These are phyloP conservation scores for Ganaspis sp. DNA, from an alignment of 1,140 invertebrate genomes.

Conservation along the genomic window DNA sequence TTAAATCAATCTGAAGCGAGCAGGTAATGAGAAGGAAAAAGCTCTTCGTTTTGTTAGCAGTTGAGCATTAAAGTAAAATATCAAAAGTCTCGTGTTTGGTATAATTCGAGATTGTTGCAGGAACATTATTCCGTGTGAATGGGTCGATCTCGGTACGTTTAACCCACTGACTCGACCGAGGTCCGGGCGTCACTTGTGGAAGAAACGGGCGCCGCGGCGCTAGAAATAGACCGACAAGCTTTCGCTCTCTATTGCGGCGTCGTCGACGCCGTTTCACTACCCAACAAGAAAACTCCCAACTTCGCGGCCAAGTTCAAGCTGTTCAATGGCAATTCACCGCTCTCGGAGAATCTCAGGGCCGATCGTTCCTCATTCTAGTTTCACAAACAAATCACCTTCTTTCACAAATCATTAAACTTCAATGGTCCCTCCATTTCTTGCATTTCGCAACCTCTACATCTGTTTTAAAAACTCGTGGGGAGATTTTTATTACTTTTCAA, in stretches of 20 bases:
- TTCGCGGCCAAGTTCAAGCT: constrained; percentile 74
- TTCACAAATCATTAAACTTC: background rate
- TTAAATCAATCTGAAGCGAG: background rate
- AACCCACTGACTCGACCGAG: constrained; percentile 66
- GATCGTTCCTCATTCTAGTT: background rate
- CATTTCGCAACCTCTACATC: too few species aligned
- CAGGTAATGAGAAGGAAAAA: background rate
- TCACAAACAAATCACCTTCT: constrained; percentile 1
- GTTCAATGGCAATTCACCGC: constrained; percentile 46
- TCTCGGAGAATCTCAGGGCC: background rate
- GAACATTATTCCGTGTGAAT: constrained; percentile 30
- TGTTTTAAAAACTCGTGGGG: too few species aligned
- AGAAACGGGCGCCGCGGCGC: constrained; percentile 66
- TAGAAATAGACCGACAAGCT: constrained; percentile 72
- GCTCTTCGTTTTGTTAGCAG: background rate
- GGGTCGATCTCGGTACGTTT: constrained; percentile 58
- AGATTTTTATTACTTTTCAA: too few species aligned
- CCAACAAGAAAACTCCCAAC: constrained; percentile 70
- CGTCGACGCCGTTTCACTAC: constrained; percentile 59
- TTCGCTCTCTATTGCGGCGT: constrained; percentile 66
- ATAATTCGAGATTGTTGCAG: background rate
- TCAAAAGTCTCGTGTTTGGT: background rate
- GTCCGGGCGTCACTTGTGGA: constrained; percentile 57
- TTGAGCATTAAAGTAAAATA: background rate
- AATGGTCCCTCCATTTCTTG: background rate